Evolutionary conservation across 2,797 vertebrate genomes (phyloP), one percentile per base, ranked within the genome.

Genomic region (Pantherophis alleghaniensis): DNA sequence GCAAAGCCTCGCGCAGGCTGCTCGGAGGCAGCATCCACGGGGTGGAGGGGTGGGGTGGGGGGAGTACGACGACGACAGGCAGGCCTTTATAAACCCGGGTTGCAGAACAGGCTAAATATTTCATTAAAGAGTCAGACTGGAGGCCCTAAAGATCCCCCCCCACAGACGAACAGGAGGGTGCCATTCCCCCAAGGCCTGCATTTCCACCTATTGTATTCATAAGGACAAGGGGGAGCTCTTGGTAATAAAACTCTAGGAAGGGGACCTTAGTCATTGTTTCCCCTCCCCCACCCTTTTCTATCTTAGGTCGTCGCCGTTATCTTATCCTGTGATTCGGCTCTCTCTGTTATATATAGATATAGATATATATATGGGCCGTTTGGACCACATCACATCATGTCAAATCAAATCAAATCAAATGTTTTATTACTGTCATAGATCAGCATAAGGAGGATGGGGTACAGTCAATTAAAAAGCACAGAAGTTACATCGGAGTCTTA

Each of bases 1-100:
- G 60, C 37, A 69, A 91, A 89, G 69, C 86, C 32, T 51, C 18
- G 89, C 28, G 32, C n/a, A n/a, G 28, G 47, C 4, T 47, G 51
- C n/a, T 87, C 90, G n/a, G 47, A 83, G 90, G 57, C 92, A 69
- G 20, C 79, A 53, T 88, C 61, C 26, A 56, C 26, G n/a, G 47
- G 61, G 10, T 4, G 61, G 10, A 42, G 24, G 2, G 1, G 60
- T 10, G 61, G 10, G 24, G 61, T 53, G 22, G 47, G 47, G 47
- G 47, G 6, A 51, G 6, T 51, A 51, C 47, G 47, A 51, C 47
- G 47, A 51, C 47, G 47, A 12, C 56, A 63, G 87, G 66, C 87
- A 91, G 90, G 92, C 87, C 90, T 93, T 93, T 91, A 89, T 89
- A 91, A 89, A 90, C 61, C 61, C 87, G 91, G 26, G 57, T 89